Evolutionary conservation across 2,888 invertebrate genomes (phyloP).

Genomic region (Griposia aprilina): DNA sequence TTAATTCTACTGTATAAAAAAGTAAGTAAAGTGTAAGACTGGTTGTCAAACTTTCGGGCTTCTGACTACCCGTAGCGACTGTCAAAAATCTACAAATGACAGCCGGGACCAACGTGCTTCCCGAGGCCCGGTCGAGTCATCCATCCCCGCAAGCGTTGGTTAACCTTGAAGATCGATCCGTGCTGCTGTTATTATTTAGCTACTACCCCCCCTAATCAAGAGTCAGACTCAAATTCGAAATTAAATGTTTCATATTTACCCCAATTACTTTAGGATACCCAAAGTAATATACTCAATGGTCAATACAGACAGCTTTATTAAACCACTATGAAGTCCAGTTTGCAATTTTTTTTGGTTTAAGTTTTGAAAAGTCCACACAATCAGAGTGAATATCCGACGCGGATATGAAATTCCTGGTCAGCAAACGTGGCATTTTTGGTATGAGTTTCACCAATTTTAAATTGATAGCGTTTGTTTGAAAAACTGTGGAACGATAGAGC

Average conservation of each 20-base stretch:
- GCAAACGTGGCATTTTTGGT: slow-evolving; percentile 31
- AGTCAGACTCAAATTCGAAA: too few relatives aligned
- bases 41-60: too few relatives aligned
- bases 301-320: not conserved
- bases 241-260: not conserved
- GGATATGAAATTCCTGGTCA: slow-evolving; percentile 69
- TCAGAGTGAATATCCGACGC: slow-evolving; percentile 66
- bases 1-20: too few relatives aligned
- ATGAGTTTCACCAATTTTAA: slow-evolving; percentile 21
- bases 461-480: slow-evolving; percentile 27
- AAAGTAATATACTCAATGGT: not conserved
- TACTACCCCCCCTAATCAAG: too few relatives aligned
- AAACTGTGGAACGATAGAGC: not conserved
- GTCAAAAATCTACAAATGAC: too few relatives aligned
- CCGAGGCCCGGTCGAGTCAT: too few relatives aligned
- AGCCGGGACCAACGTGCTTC: too few relatives aligned
- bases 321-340: slow-evolving; percentile 11
- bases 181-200: too few relatives aligned
- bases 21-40: too few relatives aligned
- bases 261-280: not conserved
- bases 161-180: too few relatives aligned
- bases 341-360: slow-evolving; percentile 33
- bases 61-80: too few relatives aligned
- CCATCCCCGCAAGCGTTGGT: too few relatives aligned
- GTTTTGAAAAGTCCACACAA: slow-evolving; percentile 36